Percentiles rank a stretch among this genome's conserved stretches.
These are phyloP conservation scores for Chamaedrilus cognettii DNA, from an alignment of 2,888 invertebrate genomes.

Conservation along the genomic window DNA sequence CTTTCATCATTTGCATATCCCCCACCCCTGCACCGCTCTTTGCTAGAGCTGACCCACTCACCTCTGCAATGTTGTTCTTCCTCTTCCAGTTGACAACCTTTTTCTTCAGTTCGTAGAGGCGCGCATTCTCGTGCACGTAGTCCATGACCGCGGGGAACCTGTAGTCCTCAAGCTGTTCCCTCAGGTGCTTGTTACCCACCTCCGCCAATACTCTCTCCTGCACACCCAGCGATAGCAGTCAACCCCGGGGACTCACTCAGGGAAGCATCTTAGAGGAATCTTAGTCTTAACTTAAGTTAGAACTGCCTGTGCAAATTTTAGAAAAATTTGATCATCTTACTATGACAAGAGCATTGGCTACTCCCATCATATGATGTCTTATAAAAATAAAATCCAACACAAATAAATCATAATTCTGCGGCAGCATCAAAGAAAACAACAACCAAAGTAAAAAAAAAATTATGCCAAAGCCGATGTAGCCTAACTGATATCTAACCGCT, in stretches of 20 bases:
- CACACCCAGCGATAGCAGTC: background rate
- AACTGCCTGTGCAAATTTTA: no score
- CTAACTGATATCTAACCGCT: background rate
- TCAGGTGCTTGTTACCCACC: constrained; percentile 53
- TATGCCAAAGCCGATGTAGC: background rate
- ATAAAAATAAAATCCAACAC: no score
- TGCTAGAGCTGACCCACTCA: no score
- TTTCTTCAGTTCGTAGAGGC: constrained; percentile 58
- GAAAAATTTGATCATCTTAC: no score
- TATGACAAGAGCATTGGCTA: no score
- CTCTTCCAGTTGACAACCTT: constrained; percentile 59
- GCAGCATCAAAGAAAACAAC: no score
- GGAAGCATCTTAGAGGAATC: background rate
- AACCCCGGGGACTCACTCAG: background rate
- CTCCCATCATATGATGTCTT: no score
- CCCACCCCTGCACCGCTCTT: no score
- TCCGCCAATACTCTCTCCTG: constrained; percentile 57
- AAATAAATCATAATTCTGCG: no score
- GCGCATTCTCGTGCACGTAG: constrained; percentile 57
- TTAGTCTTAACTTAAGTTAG: no score
- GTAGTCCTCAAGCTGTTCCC: constrained; percentile 57
- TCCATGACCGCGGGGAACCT: constrained; percentile 59
- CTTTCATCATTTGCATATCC: no score
- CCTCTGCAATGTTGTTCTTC: constrained; percentile 58
- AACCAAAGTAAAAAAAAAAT: no score